phyloP scores from a whole-genome alignment of 2,113 vertebrate genomes.

The Microcebus griseorufus region DNA sequence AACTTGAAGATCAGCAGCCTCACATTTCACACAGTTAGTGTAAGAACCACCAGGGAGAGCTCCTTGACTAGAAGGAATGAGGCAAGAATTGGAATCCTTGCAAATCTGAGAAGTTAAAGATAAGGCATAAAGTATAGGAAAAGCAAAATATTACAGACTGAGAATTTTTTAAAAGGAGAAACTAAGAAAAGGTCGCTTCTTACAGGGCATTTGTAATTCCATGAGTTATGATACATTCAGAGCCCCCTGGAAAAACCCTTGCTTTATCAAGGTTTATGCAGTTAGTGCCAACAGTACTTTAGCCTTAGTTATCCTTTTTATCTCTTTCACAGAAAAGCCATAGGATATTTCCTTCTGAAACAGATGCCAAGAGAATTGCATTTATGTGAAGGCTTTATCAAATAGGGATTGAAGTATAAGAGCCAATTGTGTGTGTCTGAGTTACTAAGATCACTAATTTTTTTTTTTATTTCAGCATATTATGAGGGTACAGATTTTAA shows the following conservation, averaged over 20 bases:
- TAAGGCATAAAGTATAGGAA: conserved; percentile 11
- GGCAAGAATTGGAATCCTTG: background rate
- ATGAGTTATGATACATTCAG: background rate
- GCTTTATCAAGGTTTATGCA: background rate
- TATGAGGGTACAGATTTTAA: no score
- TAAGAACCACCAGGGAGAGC: background rate
- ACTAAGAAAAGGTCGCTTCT: conserved; percentile 5
- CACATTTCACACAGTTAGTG: background rate
- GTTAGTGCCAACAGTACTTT: background rate
- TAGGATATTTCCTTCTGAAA: conserved; percentile 18
- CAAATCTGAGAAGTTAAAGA: conserved; percentile 41
- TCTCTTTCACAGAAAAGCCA: background rate
- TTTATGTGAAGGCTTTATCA: conserved; percentile 16
- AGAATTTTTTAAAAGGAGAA: background rate
- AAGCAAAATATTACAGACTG: background rate
- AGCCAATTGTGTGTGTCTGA: background rate
- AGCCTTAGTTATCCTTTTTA: conserved; percentile 5
- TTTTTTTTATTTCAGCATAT: no score
- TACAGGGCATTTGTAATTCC: background rate
- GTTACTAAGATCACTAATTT: conserved; percentile 6
- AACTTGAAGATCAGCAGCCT: background rate
- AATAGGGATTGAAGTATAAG: conserved; percentile 4
- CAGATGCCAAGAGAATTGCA: background rate
- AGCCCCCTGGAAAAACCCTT: background rate
- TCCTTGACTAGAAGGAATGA: background rate